Evolutionary conservation across 2,113 vertebrate species (phyloP).

Genomic region (Chunga burmeisteri): DNA sequence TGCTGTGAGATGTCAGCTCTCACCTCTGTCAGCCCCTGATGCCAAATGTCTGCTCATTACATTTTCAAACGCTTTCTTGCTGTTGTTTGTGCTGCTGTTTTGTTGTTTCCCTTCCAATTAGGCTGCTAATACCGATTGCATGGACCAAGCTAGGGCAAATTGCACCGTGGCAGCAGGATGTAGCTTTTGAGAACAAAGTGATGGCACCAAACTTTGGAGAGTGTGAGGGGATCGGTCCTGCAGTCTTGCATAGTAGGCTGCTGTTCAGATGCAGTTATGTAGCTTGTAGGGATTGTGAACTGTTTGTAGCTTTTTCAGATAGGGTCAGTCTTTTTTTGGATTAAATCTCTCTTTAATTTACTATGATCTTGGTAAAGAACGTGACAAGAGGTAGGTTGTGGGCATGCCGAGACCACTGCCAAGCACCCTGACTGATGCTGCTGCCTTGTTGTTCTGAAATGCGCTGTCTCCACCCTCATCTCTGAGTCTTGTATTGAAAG

Average conservation of each 20-base stretch:
- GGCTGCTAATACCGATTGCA: background rate
- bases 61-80: background rate
- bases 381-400: background rate
- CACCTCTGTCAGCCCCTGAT: background rate
- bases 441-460: background rate
- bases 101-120: background rate
- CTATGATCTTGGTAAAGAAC: background rate
- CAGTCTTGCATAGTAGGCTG: background rate
- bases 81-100: background rate
- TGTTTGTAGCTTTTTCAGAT: background rate
- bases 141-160: background rate
- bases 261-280: background rate
- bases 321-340: background rate
- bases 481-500: background rate
- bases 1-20: background rate
- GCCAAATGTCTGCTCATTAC: background rate
- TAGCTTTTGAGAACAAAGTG: background rate
- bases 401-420: background rate
- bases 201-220: background rate
- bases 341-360: background rate
- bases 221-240: background rate
- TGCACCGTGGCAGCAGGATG: background rate
- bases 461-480: background rate
- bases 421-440: background rate
- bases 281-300: background rate